These are phyloP conservation scores for Acronicta aceris DNA, from an alignment of 2,888 invertebrate species.

Conservation along the genomic window DNA sequence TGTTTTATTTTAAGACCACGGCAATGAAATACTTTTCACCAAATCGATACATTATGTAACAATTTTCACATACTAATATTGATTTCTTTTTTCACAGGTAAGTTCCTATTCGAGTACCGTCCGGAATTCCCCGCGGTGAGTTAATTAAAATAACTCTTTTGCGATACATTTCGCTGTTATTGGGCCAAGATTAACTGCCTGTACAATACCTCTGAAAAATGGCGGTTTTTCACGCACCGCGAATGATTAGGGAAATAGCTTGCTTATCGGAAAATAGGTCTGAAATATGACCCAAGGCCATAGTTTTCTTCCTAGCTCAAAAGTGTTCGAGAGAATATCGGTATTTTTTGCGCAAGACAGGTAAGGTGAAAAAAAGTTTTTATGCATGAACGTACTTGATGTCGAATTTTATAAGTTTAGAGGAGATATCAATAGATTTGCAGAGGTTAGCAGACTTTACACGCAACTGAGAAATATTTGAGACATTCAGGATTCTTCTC, in stretches of 20 bases:
- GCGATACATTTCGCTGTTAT: constrained; percentile 42
- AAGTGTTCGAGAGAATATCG: neutral
- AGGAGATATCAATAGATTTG: too few relatives aligned
- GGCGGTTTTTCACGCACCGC: constrained; percentile 56
- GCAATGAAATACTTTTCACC: constrained; percentile 29
- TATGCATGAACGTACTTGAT: too few relatives aligned
- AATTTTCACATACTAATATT: constrained; percentile 48
- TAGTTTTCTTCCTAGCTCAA: constrained; percentile 9
- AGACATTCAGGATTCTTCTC: too few relatives aligned
- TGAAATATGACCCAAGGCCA: constrained; percentile 14
- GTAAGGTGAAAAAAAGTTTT: neutral
- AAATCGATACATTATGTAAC: constrained; percentile 26
- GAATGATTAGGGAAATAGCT: constrained; percentile 47
- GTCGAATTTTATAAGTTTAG: too few relatives aligned
- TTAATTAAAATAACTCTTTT: constrained; percentile 62
- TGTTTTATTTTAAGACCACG: constrained; percentile 8
- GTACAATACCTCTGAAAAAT: constrained; percentile 51
- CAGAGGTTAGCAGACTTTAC: too few relatives aligned
- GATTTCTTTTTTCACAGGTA: constrained; percentile 68
- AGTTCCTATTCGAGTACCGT: constrained; percentile 53
- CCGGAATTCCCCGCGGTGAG: constrained; percentile 52
- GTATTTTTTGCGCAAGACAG: neutral
- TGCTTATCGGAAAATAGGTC: constrained; percentile 40
- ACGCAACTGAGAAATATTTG: too few relatives aligned
- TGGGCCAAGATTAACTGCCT: constrained; percentile 53